Base-by-base conservation (phyloP, 1,140 invertebrate genomes). In the Drosophila nebulosa region DNA sequence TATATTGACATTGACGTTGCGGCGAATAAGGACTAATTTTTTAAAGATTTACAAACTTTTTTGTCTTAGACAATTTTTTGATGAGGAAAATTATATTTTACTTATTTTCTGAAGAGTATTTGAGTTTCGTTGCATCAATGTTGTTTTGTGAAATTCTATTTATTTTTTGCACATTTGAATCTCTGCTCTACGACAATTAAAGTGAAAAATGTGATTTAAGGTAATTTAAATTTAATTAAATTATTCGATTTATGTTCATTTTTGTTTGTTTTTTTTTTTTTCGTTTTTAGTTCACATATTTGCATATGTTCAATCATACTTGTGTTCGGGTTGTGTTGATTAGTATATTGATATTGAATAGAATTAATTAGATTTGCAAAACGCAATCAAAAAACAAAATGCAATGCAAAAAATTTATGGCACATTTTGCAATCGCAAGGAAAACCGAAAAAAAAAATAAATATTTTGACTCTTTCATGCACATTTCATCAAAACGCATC, bases 161-260 rank as follows among this genome's bases (percentile, higher is more conserved):
- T 4, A 14, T 16, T 39, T 42, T 16, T 18, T 42, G 14, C 18
- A 16, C n/a, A 39, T n/a, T 14, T 39, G 14, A 39, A 39, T 39
- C 12, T 6, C 51, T n/a, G 46, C 16, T 22, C 18, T 46, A 7
- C 14, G 39, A 5, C 22, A 32, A 39, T 63, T 53, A 46, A 10
- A 67, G 42, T 35, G 22, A 21, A 61, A 69, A 30, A 74, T 60
- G 12, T 64, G 52, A 64, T 68, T 36, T 36, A 64, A 52, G 10
- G 16, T 46, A 60, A 72, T 66, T 50, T 30, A 24, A 42, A 58
- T 69, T 68, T 63, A 51, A 63, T 69, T 52, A 65, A 63, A 26
- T 57, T 65, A 24, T 57, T 58, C 52, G 30, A 46, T 61, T 59
- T 59, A 64, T 59, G 39, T 24, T 7, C 26, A 4, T 42, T 6